Conservation (phyloP, 2,113 vertebrate genomes). For the Heterochromis multidens region DNA sequence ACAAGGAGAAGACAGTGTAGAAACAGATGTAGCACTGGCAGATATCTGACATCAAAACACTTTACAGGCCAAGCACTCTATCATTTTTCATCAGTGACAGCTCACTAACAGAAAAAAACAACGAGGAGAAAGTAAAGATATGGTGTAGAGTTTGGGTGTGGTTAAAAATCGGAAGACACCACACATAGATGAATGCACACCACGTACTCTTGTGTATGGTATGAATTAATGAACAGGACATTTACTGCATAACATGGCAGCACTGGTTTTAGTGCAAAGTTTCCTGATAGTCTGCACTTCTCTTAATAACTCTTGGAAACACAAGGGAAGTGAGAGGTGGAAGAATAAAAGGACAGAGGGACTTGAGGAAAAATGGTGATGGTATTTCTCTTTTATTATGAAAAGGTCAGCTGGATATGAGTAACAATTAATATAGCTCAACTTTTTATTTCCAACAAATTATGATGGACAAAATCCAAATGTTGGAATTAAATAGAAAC, state of each 20-base stretch:
- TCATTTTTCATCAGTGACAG: conserved; percentile 54
- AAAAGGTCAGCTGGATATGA: conserved; percentile 49
- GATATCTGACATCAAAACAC: conserved; percentile 44
- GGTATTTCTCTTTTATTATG: conserved; percentile 24
- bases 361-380: conserved; percentile 1
- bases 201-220: background rate
- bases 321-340: background rate
- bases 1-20: conserved; percentile 40
- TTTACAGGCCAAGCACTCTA: conserved; percentile 39
- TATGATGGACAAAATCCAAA: conserved; percentile 23
- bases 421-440: background rate
- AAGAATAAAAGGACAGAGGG: conserved; percentile 5
- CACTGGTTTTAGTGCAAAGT: background rate
- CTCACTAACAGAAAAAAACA: background rate
- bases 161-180: background rate
- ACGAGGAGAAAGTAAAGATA: background rate
- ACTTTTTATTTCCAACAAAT: background rate
- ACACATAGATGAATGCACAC: background rate
- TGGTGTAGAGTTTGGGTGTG: background rate
- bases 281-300: background rate
- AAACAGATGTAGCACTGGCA: conserved; percentile 58
- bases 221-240: background rate
- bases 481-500: conserved; percentile 26
- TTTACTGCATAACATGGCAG: background rate
- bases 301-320: background rate